Base-by-base conservation (phyloP, 2,797 vertebrate genomes). In the Epinephelus malabaricus region DNA sequence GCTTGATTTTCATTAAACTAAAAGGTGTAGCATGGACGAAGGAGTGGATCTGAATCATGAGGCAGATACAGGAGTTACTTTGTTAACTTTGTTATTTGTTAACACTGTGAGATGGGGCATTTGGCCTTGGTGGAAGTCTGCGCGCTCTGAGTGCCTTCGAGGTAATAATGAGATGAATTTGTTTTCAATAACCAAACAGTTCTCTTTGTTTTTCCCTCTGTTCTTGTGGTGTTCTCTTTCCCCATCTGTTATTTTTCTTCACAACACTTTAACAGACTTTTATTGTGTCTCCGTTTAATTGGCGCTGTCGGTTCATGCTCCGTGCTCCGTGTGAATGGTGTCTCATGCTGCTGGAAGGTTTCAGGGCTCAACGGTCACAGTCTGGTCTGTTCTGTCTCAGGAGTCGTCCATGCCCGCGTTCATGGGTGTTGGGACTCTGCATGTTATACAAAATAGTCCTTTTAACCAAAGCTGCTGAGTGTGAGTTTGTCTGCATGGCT, bases 231-330 rank as follows among this genome's bases (percentile, higher is more conserved):
- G 21, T 43, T 56, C 5, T 43, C 13, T 30, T 27, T 43, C 7
- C 23, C 27, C 27, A 6, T 74, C 34, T 55, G 38, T 78, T 64
- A 17, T 53, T 56, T 69, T 43, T 50, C 55, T 65, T 45, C 46
- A n/a, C 30, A 34, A 17, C 38, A 51, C 58, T 78, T 78, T 47
- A 47, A 59, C 61, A 68, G 56, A 51, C 59, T 69, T 73, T 76
- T 64, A 63, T 79, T 77, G 59, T 76, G 67, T 76, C 62, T 76
- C 40, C 2, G 21, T 85, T 59, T 78, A 85, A 84, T 81, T 87
- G 74, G 69, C 4, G 12, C 74, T 62, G 66, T 40, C 59, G 25
- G 47, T 73, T 79, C 63, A 64, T 50, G 81, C 75, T 75, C 55
- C 5, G 40, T 67, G 75, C 68, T 53, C 49, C 10, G 23, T 79